phyloP scores from a whole-genome alignment of 2,888 invertebrate genomes.

The Tricholauxania praeusta region DNA sequence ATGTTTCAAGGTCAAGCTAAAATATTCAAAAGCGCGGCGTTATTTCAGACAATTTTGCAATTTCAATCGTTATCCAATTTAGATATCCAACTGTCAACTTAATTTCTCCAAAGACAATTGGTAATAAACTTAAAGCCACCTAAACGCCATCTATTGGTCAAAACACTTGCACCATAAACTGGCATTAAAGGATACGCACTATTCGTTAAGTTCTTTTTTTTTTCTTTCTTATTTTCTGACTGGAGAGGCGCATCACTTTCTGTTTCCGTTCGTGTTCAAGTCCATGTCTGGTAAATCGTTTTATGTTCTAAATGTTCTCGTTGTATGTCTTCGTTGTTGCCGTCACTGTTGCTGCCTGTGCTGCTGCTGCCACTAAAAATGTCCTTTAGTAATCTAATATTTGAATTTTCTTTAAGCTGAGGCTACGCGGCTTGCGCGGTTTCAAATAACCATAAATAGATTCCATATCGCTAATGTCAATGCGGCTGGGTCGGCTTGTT shows the following conservation, averaged over 20 bases:
- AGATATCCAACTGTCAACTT: too few relatives aligned
- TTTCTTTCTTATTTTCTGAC: slow-evolving; percentile 5
- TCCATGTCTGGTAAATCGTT: slow-evolving; percentile 6
- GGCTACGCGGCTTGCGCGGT: slow-evolving; percentile 66
- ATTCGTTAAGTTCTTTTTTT: slow-evolving; percentile 15
- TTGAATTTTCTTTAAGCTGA: slow-evolving; percentile 66
- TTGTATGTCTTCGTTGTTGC: neutral
- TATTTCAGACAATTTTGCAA: too few relatives aligned
- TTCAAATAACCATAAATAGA: slow-evolving; percentile 68
- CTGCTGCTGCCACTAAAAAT: neutral
- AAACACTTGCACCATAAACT: slow-evolving; percentile 7
- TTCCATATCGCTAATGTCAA: slow-evolving; percentile 66
- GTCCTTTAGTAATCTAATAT: slow-evolving; percentile 63
- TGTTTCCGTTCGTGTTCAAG: slow-evolving; percentile 7
- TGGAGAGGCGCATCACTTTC: neutral
- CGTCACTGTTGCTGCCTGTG: neutral
- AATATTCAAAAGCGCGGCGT: too few relatives aligned
- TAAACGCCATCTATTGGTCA: neutral
- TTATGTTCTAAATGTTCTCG: neutral
- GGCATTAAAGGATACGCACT: slow-evolving; percentile 42
- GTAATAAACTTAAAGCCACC: too few relatives aligned
- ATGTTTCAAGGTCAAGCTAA: too few relatives aligned
- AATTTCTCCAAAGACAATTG: too few relatives aligned
- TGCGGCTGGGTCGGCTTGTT: slow-evolving; percentile 59
- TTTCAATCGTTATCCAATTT: too few relatives aligned